A percentile compares a stretch with the other conserved stretches of the same genome.
These are phyloP conservation scores for Karalla daura DNA, from an alignment of 2,797 vertebrate species.

Conservation along the genomic window DNA sequence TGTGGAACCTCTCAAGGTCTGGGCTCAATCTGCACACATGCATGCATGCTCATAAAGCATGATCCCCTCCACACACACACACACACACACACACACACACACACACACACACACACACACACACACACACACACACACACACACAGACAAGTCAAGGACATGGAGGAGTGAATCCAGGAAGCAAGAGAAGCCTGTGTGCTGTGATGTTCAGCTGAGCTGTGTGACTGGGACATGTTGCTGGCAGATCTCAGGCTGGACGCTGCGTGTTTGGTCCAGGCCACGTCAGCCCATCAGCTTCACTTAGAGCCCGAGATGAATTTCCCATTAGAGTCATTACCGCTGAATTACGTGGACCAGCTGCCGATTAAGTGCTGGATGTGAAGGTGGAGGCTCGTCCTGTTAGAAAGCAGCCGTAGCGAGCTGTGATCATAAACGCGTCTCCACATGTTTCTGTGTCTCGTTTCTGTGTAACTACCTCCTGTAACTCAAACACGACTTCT, in stretches of 20 bases:
- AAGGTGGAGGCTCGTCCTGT: slow-evolving; percentile 11
- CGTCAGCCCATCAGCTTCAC: slow-evolving; percentile 23
- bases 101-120: neutral
- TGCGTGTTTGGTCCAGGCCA: no score
- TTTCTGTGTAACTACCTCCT: no score
- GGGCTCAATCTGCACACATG: neutral
- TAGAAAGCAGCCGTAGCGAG: neutral
- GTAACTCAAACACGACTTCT: no score
- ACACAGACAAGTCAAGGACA: slow-evolving; percentile 1
- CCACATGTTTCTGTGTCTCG: no score
- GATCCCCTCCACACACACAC: neutral
- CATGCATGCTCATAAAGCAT: neutral
- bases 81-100: neutral
- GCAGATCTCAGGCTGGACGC: no score
- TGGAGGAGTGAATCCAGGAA: neutral
- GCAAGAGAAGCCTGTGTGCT: no score
- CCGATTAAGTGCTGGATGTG: slow-evolving; percentile 10
- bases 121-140: neutral
- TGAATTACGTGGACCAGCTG: slow-evolving; percentile 22
- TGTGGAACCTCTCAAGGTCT: neutral
- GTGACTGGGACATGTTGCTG: no score
- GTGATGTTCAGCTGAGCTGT: no score
- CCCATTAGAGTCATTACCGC: slow-evolving; percentile 31
- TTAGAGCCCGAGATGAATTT: slow-evolving; percentile 45
- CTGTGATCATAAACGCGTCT: neutral